A percentile compares a stretch with the other conserved stretches of the same genome.
phyloP scores from a whole-genome alignment of 2,113 vertebrate genomes.

The Polyodon spathula region DNA sequence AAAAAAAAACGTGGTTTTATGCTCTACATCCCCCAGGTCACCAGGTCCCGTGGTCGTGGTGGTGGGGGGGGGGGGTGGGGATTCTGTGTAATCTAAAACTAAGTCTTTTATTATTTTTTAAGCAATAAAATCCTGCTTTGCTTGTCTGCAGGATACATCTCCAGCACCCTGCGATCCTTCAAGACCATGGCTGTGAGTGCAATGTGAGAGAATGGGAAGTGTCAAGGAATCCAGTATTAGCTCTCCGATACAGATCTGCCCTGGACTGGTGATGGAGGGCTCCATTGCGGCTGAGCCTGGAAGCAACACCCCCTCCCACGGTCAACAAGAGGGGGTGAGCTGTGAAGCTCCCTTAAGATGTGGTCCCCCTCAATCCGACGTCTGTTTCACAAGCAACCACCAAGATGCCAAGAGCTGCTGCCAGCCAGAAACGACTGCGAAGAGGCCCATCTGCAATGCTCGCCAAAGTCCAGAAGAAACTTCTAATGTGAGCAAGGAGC shows the following conservation, averaged over 20 bases:
- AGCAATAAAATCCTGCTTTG: conserved; percentile 9
- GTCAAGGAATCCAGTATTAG: conserved; percentile 36
- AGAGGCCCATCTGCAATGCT: background rate
- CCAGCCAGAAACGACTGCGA: conserved; percentile 4
- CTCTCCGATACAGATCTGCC: conserved; percentile 16
- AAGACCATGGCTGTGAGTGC: conserved; percentile 2
- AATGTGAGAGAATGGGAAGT: conserved; percentile 40
- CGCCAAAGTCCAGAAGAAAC: no score
- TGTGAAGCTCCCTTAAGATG: conserved; percentile 5
- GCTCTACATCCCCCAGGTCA: no score
- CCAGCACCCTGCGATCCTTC: conserved; percentile 12
- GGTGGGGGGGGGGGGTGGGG: no score
- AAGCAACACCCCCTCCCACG: conserved; percentile 10
- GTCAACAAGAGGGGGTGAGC: background rate
- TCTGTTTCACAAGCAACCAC: background rate
- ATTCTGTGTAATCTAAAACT: no score
- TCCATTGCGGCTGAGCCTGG: conserved; percentile 16
- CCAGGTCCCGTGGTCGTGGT: no score
- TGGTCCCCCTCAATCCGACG: conserved; percentile 3
- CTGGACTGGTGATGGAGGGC: conserved; percentile 16
- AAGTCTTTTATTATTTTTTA: no score
- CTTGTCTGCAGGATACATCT: conserved; percentile 29
- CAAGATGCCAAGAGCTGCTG: background rate
- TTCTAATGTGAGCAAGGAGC: no score
- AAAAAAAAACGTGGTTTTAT: no score